Evolutionary conservation across 2,797 vertebrate species (phyloP).

Genomic region (Pelochelys cantorii): DNA sequence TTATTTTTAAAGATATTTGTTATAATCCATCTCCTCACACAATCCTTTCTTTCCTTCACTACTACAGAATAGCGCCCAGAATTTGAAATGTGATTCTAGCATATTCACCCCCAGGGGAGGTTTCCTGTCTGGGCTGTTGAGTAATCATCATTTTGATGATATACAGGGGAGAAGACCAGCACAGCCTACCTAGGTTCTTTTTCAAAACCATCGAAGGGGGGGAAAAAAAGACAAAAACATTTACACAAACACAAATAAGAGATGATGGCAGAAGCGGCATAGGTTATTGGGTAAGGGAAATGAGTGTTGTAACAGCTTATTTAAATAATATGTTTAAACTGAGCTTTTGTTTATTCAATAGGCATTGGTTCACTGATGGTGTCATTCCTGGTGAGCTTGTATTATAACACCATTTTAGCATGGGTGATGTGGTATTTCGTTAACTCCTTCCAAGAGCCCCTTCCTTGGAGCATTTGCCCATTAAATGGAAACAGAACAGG

Average conservation of each 20-base stretch:
- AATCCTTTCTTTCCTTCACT: not conserved
- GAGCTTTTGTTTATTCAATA: constrained; percentile 62
- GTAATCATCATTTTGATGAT: not conserved
- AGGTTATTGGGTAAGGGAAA: not conserved
- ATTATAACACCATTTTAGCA: constrained; percentile 90
- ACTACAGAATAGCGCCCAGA: not conserved
- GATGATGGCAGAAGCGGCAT: not conserved
- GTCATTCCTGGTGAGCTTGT: constrained; percentile 85
- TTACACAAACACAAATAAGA: not conserved
- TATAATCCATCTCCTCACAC: not conserved
- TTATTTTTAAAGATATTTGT: not conserved
- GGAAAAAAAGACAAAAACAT: not conserved
- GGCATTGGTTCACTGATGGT: constrained; percentile 84
- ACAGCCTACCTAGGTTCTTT: not conserved
- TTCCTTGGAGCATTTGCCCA: constrained; percentile 91
- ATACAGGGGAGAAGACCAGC: not conserved
- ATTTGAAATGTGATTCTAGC: not conserved
- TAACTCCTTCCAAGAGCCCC: constrained; percentile 90
- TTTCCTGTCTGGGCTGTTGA: not conserved
- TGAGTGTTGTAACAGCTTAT: not conserved
- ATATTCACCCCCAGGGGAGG: not conserved
- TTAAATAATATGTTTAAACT: constrained; percentile 13
- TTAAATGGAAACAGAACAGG: constrained; percentile 84
- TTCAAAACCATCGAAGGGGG: not conserved
- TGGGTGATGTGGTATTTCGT: constrained; percentile 95